phyloP scores from a whole-genome alignment of 2,113 vertebrate species.

The Brienomyrus longianalis region DNA sequence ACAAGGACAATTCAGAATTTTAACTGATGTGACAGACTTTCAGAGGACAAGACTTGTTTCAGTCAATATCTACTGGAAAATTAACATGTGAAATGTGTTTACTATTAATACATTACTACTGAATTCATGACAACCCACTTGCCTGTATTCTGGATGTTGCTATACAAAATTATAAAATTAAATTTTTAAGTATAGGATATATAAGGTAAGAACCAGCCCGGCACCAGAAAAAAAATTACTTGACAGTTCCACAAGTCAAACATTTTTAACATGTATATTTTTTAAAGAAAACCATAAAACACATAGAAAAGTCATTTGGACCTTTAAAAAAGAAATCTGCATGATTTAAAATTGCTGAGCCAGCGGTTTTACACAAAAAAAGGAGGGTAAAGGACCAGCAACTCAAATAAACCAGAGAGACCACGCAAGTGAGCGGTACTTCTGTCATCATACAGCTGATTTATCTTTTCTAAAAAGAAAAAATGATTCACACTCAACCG shows the following conservation, averaged over 20 bases:
- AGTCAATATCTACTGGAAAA: neutral
- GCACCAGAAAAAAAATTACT: neutral
- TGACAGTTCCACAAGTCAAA: neutral
- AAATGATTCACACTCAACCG: neutral
- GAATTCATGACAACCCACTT: neutral
- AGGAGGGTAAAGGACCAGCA: neutral
- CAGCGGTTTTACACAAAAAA: neutral
- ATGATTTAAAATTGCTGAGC: neutral
- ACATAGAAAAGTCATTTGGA: neutral
- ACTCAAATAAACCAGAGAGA: neutral
- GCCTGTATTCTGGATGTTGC: neutral
- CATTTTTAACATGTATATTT: neutral
- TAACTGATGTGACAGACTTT: neutral
- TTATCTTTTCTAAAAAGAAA: neutral
- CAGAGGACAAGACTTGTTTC: neutral
- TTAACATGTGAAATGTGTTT: neutral
- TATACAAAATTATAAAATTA: neutral
- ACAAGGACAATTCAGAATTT: neutral
- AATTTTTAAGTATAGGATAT: neutral
- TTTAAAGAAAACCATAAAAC: neutral
- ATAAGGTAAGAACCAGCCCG: neutral
- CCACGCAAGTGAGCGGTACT: neutral
- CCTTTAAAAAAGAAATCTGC: neutral
- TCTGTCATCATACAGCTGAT: neutral
- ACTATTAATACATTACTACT: neutral